Conservation (phyloP, 2,888 invertebrate species). For the Elmis aenea region DNA sequence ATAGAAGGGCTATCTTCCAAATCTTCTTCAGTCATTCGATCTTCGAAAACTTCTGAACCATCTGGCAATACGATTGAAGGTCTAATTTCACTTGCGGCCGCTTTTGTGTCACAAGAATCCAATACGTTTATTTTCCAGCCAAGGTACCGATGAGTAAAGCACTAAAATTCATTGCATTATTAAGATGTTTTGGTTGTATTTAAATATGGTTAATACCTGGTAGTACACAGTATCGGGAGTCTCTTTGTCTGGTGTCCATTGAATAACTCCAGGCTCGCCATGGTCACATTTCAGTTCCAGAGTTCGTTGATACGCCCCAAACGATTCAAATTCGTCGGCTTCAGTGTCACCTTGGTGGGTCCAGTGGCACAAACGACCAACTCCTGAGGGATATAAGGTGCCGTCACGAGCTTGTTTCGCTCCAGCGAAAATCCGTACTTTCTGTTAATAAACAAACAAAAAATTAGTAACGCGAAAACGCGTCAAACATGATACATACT, state of each 20-base stretch:
- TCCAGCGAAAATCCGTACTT: constrained; percentile 77
- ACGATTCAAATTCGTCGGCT: constrained; percentile 79
- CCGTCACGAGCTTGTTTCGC: constrained; percentile 66
- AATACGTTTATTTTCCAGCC: constrained; percentile 94
- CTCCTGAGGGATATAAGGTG: constrained; percentile 66
- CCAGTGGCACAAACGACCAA: constrained; percentile 86
- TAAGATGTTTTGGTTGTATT: not conserved
- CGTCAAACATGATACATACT: constrained; percentile 48
- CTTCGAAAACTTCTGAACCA: constrained; percentile 29
- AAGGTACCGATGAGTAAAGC: constrained; percentile 87
- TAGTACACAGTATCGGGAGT: constrained; percentile 92
- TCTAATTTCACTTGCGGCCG: constrained; percentile 53
- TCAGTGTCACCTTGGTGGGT: constrained; percentile 69
- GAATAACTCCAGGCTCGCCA: constrained; percentile 78
- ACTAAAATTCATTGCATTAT: constrained; percentile 54
- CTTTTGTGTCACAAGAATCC: constrained; percentile 66
- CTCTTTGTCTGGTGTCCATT: constrained; percentile 79
- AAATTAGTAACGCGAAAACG: not conserved
- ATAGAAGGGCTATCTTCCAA: constrained; percentile 56
- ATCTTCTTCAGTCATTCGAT: constrained; percentile 44
- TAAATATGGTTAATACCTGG: constrained; percentile 58
- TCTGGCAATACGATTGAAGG: constrained; percentile 41
- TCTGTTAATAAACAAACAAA: constrained; percentile 47
- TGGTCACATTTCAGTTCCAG: constrained; percentile 77
- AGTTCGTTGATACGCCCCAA: constrained; percentile 85